Conservation (phyloP, 2,113 vertebrate species). For the Nerophis lumbriciformis region DNA sequence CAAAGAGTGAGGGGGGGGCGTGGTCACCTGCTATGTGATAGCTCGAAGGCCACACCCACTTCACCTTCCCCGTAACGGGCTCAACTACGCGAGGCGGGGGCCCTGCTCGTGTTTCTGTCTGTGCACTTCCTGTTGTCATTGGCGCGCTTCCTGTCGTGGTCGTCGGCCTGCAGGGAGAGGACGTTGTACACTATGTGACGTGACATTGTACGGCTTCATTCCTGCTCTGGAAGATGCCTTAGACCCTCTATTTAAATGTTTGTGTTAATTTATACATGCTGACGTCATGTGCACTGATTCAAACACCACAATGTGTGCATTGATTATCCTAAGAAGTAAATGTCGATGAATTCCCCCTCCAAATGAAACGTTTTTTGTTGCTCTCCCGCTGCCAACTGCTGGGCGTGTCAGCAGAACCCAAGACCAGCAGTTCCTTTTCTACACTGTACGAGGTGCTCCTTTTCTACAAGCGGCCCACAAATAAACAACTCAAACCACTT, state of each 20-base stretch:
- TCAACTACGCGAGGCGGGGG: neutral
- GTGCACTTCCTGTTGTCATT: slow-evolving; percentile 37
- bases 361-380: slow-evolving; percentile 26
- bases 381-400: slow-evolving; percentile 18
- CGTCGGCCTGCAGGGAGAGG: slow-evolving; percentile 49
- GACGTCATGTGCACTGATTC: slow-evolving; percentile 64
- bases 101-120: slow-evolving; percentile 62
- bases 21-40: slow-evolving; percentile 25
- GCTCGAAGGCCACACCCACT: slow-evolving; percentile 41
- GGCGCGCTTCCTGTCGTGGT: slow-evolving; percentile 51
- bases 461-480: slow-evolving; percentile 59
- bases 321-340: slow-evolving; percentile 35
- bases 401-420: slow-evolving; percentile 34
- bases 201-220: slow-evolving; percentile 71
- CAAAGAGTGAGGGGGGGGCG: no score
- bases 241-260: slow-evolving; percentile 66
- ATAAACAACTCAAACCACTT: slow-evolving; percentile 61
- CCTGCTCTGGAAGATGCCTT: slow-evolving; percentile 74
- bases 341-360: slow-evolving; percentile 37
- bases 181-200: slow-evolving; percentile 70
- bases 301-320: slow-evolving; percentile 54
- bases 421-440: slow-evolving; percentile 50
- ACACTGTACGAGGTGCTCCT: slow-evolving; percentile 52
- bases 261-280: slow-evolving; percentile 61
- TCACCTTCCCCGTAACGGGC: no score